Base-by-base conservation (phyloP, 1,140 invertebrate genomes). In the Nymphalis io region DNA sequence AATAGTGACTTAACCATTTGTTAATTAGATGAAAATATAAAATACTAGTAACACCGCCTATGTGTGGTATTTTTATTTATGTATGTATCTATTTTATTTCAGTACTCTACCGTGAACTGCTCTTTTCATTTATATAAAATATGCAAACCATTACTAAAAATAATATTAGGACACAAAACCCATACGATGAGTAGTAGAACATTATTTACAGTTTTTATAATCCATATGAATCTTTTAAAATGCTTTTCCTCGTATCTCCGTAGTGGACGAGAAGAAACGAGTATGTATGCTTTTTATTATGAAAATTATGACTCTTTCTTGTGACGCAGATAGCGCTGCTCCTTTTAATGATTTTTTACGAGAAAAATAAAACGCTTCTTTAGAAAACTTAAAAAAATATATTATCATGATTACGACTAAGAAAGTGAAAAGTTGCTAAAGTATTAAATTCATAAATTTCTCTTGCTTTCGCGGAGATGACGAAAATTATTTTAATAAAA, bases 401-500 rank as follows among this genome's bases (percentile, higher is more conserved):
- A 20, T 20, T 51, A 51, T 51, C 46, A 51, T 51, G 16, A 51
- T 51, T 51, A 20, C 11, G 11, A 13, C 40, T n/a, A n/a, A 16
- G 46, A 51, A 51, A 51, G 46, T 51, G 46, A 51, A 51, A 51
- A 51, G 8, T 20, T 51, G 11, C 20, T 51, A 11, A 1, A 16
- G 18, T 18, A 20, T 51, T n/a, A n/a, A n/a, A 51, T 51, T 51
- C 11, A 51, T 11, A 12, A 51, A 20, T 20, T 11, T 51, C 46
- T 51, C 46, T 20, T 33, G 10, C 46, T 20, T 51, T 51, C 46
- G 10, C 46, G 16, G 18, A 2, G 5, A n/a, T 5, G 16, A 3
- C 4, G 42, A 46, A 15, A 20, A 20, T 51, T 51, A 51, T 51
- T 51, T 20, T 20, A 51, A 51, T 51, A 51, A 51, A 51, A n/a